Percentiles rank a stretch among this genome's conserved stretches.
phyloP scores from a whole-genome alignment of 2,888 invertebrate species.

The Dasysyrphus albostriatus region DNA sequence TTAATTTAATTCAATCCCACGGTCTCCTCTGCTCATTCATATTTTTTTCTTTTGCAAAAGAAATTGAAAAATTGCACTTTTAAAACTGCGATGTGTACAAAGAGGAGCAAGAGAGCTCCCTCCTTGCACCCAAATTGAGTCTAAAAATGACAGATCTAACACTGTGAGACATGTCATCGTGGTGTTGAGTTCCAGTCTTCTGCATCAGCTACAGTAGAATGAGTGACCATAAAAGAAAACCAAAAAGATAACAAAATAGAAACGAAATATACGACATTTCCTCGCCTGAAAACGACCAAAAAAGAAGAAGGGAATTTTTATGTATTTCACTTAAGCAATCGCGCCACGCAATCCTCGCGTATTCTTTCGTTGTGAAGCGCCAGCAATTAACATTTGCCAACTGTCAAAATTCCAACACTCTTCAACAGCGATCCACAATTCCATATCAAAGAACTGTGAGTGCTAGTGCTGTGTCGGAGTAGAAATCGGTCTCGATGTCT shows the following conservation, averaged over 20 bases:
- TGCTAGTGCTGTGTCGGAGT: constrained; percentile 30
- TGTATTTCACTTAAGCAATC: constrained; percentile 26
- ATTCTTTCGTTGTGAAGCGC: constrained; percentile 56
- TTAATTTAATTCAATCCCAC: constrained; percentile 59
- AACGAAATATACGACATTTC: constrained; percentile 23
- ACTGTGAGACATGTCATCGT: constrained; percentile 62
- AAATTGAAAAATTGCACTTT: constrained; percentile 66
- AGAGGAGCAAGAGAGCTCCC: neutral
- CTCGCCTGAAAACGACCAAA: neutral
- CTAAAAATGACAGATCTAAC: constrained; percentile 66
- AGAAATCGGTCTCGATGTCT: constrained; percentile 11
- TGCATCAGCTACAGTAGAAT: constrained; percentile 21
- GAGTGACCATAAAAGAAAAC: constrained; percentile 54
- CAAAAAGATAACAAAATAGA: neutral
- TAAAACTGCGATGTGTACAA: constrained; percentile 33
- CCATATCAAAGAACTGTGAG: constrained; percentile 8
- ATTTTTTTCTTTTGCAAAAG: constrained; percentile 13
- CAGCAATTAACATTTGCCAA: constrained; percentile 76
- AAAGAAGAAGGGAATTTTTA: neutral
- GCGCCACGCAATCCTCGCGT: constrained; percentile 41
- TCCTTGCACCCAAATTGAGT: constrained; percentile 59
- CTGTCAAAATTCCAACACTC: constrained; percentile 71
- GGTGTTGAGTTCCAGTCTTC: constrained; percentile 20
- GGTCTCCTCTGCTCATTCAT: constrained; percentile 28
- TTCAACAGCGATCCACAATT: constrained; percentile 44